A percentile compares a stretch with the other conserved stretches of the same genome.
These are phyloP conservation scores for Maccullochella peelii DNA, from an alignment of 2,113 vertebrate species.

Conservation along the genomic window DNA sequence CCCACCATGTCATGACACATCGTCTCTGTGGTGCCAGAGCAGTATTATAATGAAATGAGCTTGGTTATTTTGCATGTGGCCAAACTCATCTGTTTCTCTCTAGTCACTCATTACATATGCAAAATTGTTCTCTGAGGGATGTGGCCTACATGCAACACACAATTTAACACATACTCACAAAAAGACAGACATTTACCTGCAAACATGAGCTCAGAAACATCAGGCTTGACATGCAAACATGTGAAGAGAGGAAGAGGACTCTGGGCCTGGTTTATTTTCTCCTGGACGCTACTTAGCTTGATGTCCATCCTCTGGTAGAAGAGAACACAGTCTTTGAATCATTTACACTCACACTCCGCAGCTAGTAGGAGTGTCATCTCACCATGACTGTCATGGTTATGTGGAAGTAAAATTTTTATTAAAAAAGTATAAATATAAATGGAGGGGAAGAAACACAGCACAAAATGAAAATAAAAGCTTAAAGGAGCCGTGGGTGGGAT, in stretches of 20 bases:
- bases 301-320: slow-evolving; percentile 91
- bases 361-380: neutral
- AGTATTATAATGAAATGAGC: slow-evolving; percentile 38
- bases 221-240: slow-evolving; percentile 96
- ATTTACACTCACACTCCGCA: neutral
- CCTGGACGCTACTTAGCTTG: slow-evolving; percentile 91
- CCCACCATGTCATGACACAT: neutral
- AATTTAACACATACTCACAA: neutral
- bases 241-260: slow-evolving; percentile 95
- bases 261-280: slow-evolving; percentile 88
- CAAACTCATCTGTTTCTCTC: slow-evolving; percentile 20
- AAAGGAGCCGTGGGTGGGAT: neutral
- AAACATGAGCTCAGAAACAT: slow-evolving; percentile 99
- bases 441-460: neutral
- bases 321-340: slow-evolving; percentile 9
- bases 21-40: neutral
- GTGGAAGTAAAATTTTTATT: neutral
- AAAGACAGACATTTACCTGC: slow-evolving; percentile 85
- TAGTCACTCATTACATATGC: slow-evolving; percentile 24
- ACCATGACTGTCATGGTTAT: neutral
- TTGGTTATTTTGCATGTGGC: slow-evolving; percentile 53
- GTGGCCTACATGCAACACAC: neutral
- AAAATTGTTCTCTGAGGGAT: slow-evolving; percentile 22
- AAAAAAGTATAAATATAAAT: neutral
- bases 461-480: neutral